phyloP scores from a whole-genome alignment of 2,888 invertebrate species.

The Drosophila peninsularis region DNA sequence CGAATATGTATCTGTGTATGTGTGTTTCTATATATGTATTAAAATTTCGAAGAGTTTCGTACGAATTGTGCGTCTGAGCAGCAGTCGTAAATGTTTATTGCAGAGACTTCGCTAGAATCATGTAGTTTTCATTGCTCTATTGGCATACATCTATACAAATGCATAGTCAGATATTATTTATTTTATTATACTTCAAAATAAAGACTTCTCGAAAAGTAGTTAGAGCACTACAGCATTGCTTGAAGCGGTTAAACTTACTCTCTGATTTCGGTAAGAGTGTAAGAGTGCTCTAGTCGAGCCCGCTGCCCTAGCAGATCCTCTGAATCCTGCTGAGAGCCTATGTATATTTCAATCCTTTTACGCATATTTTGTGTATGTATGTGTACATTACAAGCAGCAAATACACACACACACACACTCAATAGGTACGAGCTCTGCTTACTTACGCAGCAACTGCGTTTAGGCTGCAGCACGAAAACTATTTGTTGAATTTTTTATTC shows the following conservation, averaged over 20 bases:
- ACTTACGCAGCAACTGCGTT: too few species aligned
- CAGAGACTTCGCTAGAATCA: slow-evolving; percentile 34
- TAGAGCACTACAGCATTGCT: neutral
- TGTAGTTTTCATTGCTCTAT: neutral
- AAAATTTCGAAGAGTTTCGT: slow-evolving; percentile 36
- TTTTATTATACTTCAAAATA: neutral
- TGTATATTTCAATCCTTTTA: too few species aligned
- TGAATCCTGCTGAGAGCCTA: too few species aligned
- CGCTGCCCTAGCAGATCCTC: too few species aligned
- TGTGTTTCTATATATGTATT: slow-evolving; percentile 1
- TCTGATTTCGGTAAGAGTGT: neutral
- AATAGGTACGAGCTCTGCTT: too few species aligned
- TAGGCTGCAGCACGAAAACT: too few species aligned
- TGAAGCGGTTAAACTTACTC: neutral
- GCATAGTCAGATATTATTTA: neutral
- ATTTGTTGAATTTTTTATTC: too few species aligned
- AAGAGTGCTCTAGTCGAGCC: too few species aligned
- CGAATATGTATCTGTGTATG: slow-evolving; percentile 1
- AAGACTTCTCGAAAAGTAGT: neutral
- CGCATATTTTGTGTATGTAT: too few species aligned
- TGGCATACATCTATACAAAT: neutral
- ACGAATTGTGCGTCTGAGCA: slow-evolving; percentile 44
- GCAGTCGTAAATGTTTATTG: slow-evolving; percentile 30
- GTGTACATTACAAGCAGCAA: too few species aligned
- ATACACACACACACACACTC: too few species aligned